These are phyloP conservation scores for Urechis unicinctus DNA, from an alignment of 2,888 invertebrate genomes.

Conservation along the genomic window DNA sequence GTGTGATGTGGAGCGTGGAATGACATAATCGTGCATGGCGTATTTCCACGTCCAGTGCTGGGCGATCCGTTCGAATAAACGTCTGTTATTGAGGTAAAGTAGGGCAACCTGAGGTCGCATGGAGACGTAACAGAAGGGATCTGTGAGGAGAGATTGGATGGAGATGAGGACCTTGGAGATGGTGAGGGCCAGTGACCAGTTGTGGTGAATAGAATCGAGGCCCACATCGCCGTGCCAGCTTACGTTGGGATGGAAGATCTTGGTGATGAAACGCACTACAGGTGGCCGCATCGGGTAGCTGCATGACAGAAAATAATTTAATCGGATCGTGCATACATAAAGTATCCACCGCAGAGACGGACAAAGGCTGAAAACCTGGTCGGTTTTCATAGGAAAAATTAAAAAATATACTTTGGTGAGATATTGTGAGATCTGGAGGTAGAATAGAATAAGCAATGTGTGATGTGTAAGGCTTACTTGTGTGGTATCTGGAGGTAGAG, in stretches of 20 bases:
- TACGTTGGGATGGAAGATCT: constrained; percentile 89
- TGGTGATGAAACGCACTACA: constrained; percentile 82
- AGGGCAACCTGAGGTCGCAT: constrained; percentile 82
- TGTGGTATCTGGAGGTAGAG: constrained; percentile 80
- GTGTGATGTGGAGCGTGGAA: no score
- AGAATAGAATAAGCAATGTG: neutral
- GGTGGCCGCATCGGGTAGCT: constrained; percentile 88
- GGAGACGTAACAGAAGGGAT: constrained; percentile 81
- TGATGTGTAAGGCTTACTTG: constrained; percentile 29
- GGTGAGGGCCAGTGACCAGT: constrained; percentile 91
- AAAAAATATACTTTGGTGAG: neutral
- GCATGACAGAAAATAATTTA: constrained; percentile 16
- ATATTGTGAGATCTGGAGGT: neutral
- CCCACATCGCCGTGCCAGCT: constrained; percentile 93
- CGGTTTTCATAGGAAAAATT: no score
- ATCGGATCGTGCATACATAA: neutral
- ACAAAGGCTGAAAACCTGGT: neutral
- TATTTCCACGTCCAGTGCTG: constrained; percentile 85
- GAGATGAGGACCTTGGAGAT: constrained; percentile 63
- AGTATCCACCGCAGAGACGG: neutral
- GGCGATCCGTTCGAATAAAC: constrained; percentile 73
- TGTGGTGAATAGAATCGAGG: constrained; percentile 88
- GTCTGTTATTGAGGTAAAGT: constrained; percentile 68
- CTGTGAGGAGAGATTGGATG: constrained; percentile 53
- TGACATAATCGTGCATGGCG: constrained; percentile 49